Evolutionary conservation across 2,888 invertebrate genomes (phyloP), one percentile per base, ranked within the genome.

Genomic region (Sinodicranocentrus sp.): DNA sequence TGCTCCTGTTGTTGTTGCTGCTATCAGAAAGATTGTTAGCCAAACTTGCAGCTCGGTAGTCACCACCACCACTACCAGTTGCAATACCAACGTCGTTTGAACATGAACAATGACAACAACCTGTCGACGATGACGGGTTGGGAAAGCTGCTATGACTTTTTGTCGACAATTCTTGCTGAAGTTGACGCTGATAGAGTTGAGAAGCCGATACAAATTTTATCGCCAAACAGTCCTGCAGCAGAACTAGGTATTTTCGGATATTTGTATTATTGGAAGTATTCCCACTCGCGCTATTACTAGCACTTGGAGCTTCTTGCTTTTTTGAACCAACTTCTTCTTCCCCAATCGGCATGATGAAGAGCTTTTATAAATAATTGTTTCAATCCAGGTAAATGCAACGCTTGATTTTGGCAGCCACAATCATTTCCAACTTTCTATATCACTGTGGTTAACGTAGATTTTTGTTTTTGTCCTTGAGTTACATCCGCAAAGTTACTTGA

Each of bases 171-270:
- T 76, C 75, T 23, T 67, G 59, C n/a, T 80, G 65, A 28, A 26
- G 15, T 19, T 33, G 44, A 3, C 25, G n/a, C 17, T 71, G 54
- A 8, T 71, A 33, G n/a, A 28, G 26, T 1, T 72, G 72, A 17
- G 23, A 15, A 23, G 68, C 57, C 26, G 87, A 67, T 33, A 84
- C 83, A 68, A 87, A 87, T 57, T 87, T 87, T 54, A 87, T 84
- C 21, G 85, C 85, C 19, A 87, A 15, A 57, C 84, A 87, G 68
- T 87, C 87, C n/a, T 85, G 85, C 13, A 87, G 78, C 0, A 87
- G 79, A 25, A 87, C 87, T 43, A 87, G 54, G 39, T 87, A 86
- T 63, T 70, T 83, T 1, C 87, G 84, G 48, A 87, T 80, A n/a
- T 68, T 84, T 23, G 26, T 33, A 44, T 8, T 54, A 19, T 23